Evolutionary conservation across 2,888 invertebrate species (phyloP), one percentile per base, ranked within the genome.

Genomic region (Tiliacea aurago): DNA sequence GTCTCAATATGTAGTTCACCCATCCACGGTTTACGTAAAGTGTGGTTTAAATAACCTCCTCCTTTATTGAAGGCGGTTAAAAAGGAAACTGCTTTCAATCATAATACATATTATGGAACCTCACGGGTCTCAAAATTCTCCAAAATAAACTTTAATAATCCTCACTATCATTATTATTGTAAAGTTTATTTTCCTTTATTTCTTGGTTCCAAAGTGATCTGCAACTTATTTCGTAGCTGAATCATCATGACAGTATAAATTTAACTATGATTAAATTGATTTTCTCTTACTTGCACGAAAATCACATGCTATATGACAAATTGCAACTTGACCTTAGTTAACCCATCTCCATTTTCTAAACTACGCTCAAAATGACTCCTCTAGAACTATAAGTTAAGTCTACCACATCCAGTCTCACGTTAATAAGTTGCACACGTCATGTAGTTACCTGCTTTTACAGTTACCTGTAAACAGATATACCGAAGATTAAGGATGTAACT

Each of bases 401-500:
- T 45, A 77, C 15, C 88, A 69, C 80, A 80, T 91, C 90, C 59
- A 89, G 88, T 47, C 13, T 0, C 33, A 79, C 61, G 1, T 86
- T 78, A 41, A 84, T 69, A 66, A 67, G 67, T 72, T 79, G 62
- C 81, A 78, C 85, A 82, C 81, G 6, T 37, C 28, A 79, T 70
- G 85, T 84, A 82, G 78, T 86, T 85, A 86, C 74, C 88, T 88
- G 87, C 88, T 89, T 90, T 89, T 89, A 92, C 91, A 88, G 91
- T 91, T 91, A 92, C 79, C 84, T 86, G 89, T 89, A 89, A 90
- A 89, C 85, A 90, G 89, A 91, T 91, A 90, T 86, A 86, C 85
- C 74, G 76, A 80, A 86, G 88, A 90, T 90, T 90, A 91, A 91
- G 90, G 90, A 91, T 87, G 81, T 88, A 87, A 86, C 87, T 86